Evolutionary conservation across 2,113 vertebrate genomes (phyloP).

Genomic region (Callopanchax toddi): DNA sequence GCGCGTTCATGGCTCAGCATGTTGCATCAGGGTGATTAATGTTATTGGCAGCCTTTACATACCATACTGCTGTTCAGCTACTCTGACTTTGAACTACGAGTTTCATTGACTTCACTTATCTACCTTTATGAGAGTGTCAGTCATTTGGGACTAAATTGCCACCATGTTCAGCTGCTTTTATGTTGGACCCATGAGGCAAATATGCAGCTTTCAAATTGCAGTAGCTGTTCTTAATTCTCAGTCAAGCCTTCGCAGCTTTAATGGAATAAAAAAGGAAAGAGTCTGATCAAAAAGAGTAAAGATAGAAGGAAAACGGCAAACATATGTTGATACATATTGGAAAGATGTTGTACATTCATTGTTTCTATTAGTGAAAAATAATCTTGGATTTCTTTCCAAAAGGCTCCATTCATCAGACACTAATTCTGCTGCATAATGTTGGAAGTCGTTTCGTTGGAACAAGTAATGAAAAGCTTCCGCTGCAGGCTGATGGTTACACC

Average conservation of each 20-base stretch:
- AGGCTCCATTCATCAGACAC: background rate
- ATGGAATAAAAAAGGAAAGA: background rate
- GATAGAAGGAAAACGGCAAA: background rate
- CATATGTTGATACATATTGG: too few relatives aligned
- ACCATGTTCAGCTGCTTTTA: background rate
- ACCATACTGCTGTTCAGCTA: constrained; percentile 2
- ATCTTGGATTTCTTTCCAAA: background rate
- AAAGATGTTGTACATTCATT: background rate
- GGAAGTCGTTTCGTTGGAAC: background rate
- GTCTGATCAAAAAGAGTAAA: background rate
- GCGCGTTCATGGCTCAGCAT: constrained; percentile 12
- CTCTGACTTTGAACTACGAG: constrained; percentile 36
- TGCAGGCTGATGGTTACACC: constrained; percentile 20
- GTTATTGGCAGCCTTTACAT: constrained; percentile 36
- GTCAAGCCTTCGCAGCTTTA: background rate
- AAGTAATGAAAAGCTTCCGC: background rate
- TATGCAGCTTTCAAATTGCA: background rate
- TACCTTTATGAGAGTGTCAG: constrained; percentile 9
- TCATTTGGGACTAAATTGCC: constrained; percentile 13
- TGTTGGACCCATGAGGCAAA: constrained; percentile 12
- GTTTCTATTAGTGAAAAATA: background rate
- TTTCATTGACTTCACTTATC: constrained; percentile 19
- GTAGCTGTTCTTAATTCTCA: too few relatives aligned
- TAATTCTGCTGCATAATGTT: background rate
- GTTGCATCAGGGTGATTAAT: constrained; percentile 19